These are phyloP conservation scores for Myxocyprinus asiaticus DNA, from an alignment of 2,113 vertebrate genomes.

Conservation along the genomic window DNA sequence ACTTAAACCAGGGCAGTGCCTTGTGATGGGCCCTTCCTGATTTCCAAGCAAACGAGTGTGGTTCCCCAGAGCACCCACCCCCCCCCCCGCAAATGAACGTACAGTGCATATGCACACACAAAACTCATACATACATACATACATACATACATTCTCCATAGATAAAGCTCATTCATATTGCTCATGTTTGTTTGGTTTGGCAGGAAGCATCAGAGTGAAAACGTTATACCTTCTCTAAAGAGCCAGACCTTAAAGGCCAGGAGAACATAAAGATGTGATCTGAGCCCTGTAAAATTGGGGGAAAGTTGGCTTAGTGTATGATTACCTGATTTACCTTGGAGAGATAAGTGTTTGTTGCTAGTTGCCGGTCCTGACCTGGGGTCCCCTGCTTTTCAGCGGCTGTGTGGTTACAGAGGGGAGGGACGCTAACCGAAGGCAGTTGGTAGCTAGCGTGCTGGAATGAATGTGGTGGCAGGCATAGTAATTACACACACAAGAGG, in stretches of 20 bases:
- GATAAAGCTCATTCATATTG: slow-evolving; percentile 62
- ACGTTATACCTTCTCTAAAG: slow-evolving; percentile 46
- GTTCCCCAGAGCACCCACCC: slow-evolving; percentile 53
- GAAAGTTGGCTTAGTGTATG: slow-evolving; percentile 57
- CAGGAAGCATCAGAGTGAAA: slow-evolving; percentile 45
- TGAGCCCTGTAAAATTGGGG: slow-evolving; percentile 40
- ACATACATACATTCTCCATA: slow-evolving; percentile 48
- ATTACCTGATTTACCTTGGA: slow-evolving; percentile 60
- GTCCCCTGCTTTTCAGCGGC: slow-evolving; percentile 59
- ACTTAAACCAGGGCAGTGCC: slow-evolving; percentile 50
- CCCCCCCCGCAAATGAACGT: slow-evolving; percentile 13
- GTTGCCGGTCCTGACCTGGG: slow-evolving; percentile 47
- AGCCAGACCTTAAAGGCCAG: slow-evolving; percentile 49
- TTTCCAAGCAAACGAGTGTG: slow-evolving; percentile 54
- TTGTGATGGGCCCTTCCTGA: slow-evolving; percentile 35
- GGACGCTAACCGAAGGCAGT: slow-evolving; percentile 70
- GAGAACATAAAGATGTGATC: slow-evolving; percentile 48
- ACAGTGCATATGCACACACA: slow-evolving; percentile 18
- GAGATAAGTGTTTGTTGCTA: slow-evolving; percentile 57
- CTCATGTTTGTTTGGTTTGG: slow-evolving; percentile 68
- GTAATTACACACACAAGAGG: slow-evolving; percentile 68
- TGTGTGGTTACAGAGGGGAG: slow-evolving; percentile 53
- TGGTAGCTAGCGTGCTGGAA: slow-evolving; percentile 69
- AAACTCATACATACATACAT: slow-evolving; percentile 23
- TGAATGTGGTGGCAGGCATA: slow-evolving; percentile 68